Evolutionary conservation across 2,888 invertebrate species (phyloP), one percentile per base, ranked within the genome.

Genomic region (Erebia aethiops): DNA sequence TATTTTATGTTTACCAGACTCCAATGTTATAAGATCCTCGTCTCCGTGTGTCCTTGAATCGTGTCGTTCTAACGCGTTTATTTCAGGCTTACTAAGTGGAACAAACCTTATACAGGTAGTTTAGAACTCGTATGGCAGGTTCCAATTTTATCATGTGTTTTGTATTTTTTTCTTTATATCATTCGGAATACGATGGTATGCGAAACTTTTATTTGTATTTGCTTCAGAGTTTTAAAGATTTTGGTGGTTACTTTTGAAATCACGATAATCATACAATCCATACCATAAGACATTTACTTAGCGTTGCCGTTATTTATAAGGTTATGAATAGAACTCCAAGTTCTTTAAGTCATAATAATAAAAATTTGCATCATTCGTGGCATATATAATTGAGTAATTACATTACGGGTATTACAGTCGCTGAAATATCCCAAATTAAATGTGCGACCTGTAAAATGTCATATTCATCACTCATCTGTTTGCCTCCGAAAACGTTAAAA

Each of bases 401-500:
- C 26, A 26, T 26, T 26, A 26, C 26, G 26, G 26, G 26, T 26
- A 26, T 3, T 26, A 26, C 26, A 26, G 51, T 16, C n/a, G 21
- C 26, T n/a, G 41, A 67, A 62, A 56, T 57, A 70, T 26, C 70
- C 52, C 62, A 68, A 72, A 61, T 70, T 62, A 49, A 56, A 70
- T n/a, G 5, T 26, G 14, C 26, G 21, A 11, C 67, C 69, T 70
- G 56, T 21, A 21, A 51, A n/a, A 61, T 65, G 76, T 77, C 77
- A 35, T 35, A 35, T 35, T 35, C 5, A 7, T 35, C 35, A 35
- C 35, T 35, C 35, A 82, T 77, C 77, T 81, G 78, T 72, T 72
- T 78, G 82, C 81, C 81, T 75, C 76, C 76, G 79, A 81, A 82
- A 82, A 83, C 81, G 73, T 75, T 77, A 75, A 77, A 81, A 74